These are phyloP conservation scores for Idaea dimidiata DNA, from an alignment of 2,888 invertebrate genomes.

Conservation along the genomic window DNA sequence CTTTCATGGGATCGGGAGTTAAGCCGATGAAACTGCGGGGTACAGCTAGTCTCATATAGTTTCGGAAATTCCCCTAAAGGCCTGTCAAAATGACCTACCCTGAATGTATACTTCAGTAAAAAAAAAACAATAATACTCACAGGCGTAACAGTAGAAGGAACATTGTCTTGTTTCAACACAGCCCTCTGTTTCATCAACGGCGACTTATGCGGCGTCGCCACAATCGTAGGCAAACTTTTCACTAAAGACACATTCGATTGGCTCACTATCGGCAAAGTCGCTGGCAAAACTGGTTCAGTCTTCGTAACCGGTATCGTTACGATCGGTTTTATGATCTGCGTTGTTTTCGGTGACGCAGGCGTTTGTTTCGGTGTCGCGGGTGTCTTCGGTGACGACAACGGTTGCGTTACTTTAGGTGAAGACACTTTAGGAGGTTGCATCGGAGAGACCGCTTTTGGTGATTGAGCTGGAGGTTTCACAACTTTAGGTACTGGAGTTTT, in stretches of 20 bases:
- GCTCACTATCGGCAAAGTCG: slow-evolving; percentile 24
- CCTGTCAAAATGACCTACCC: too few species aligned
- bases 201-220: slow-evolving; percentile 54
- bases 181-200: slow-evolving; percentile 64
- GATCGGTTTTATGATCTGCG: slow-evolving; percentile 11
- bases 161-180: slow-evolving; percentile 49
- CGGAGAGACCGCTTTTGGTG: slow-evolving; percentile 23
- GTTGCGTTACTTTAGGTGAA: slow-evolving; percentile 4
- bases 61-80: too few species aligned
- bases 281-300: slow-evolving; percentile 24
- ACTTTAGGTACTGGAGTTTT: slow-evolving; percentile 8
- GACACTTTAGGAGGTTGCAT: not conserved
- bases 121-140: too few species aligned
- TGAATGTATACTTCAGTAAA: too few species aligned
- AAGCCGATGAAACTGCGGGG: too few species aligned
- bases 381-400: slow-evolving; percentile 20
- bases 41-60: too few species aligned
- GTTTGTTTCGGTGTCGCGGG: slow-evolving; percentile 19
- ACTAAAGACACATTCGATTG: slow-evolving; percentile 34
- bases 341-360: slow-evolving; percentile 11
- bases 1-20: too few species aligned
- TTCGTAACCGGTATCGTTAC: slow-evolving; percentile 15
- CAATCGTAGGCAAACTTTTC: slow-evolving; percentile 50
- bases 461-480: slow-evolving; percentile 11
- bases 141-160: slow-evolving; percentile 33